Evolutionary conservation across 2,113 vertebrate genomes (phyloP).

Genomic region (Probosciger aterrimus): DNA sequence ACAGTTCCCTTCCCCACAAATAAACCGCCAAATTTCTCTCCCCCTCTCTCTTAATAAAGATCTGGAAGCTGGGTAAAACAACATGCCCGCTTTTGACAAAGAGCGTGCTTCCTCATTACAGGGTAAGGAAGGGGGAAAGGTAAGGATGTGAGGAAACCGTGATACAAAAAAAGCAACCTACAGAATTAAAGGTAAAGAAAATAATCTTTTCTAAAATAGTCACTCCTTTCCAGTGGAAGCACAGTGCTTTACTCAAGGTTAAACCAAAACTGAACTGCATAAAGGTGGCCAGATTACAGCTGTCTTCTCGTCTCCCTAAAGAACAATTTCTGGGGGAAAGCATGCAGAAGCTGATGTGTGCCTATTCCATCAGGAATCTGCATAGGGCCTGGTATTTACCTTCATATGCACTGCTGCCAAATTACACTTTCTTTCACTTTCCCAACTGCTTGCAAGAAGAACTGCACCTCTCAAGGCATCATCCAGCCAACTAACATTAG

Average conservation of each 20-base stretch:
- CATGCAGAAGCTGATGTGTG: not conserved
- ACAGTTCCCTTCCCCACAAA: constrained; percentile 16
- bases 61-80: not conserved
- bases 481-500: not conserved
- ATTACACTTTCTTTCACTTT: not conserved
- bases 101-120: not conserved
- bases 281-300: not conserved
- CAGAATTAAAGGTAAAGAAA: not conserved
- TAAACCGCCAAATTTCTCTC: not conserved
- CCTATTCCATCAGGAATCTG: not conserved
- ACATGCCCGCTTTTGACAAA: not conserved
- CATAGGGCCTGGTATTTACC: not conserved
- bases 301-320: not conserved
- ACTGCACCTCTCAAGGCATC: not conserved
- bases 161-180: not conserved
- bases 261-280: not conserved
- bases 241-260: not conserved
- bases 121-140: not conserved
- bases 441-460: not conserved
- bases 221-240: not conserved
- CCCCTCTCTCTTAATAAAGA: not conserved
- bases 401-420: fast-evolving
- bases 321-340: not conserved
- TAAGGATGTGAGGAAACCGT: not conserved
- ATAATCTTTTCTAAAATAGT: not conserved